Conservation (phyloP, 2,113 vertebrate species). For the Thamnaconus septentrionalis region DNA sequence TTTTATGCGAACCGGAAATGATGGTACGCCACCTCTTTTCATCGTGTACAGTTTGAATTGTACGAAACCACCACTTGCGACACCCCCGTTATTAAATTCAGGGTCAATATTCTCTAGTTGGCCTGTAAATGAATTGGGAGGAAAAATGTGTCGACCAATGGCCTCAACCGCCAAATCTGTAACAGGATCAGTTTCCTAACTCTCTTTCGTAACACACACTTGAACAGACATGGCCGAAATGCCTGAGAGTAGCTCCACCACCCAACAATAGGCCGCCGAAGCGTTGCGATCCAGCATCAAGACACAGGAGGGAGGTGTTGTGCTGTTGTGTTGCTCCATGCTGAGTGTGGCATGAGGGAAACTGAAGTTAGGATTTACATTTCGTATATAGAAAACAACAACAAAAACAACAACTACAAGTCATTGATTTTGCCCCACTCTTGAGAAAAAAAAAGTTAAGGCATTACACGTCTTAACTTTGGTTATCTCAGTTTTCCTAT, state of each 20-base stretch:
- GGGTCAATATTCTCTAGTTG: neutral
- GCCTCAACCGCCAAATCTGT: neutral
- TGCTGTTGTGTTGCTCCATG: conserved; percentile 32
- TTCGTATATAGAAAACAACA: conserved; percentile 34
- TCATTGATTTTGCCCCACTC: no score
- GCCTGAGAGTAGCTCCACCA: neutral
- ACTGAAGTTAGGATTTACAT: conserved; percentile 28
- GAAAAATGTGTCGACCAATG: conserved; percentile 1
- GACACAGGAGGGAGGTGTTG: conserved; percentile 74
- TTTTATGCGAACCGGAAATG: fast-evolving
- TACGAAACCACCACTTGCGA: fast-evolving
- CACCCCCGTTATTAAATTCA: neutral
- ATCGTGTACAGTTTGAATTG: fast-evolving
- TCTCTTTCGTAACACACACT: neutral
- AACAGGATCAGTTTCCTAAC: neutral
- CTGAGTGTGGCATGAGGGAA: conserved; percentile 12
- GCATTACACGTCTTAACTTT: no score
- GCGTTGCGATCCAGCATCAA: conserved; percentile 58
- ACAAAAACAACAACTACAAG: no score
- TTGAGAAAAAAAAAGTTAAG: no score
- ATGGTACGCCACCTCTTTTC: fast-evolving
- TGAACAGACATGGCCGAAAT: neutral
- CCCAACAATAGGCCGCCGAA: neutral
- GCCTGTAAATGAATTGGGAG: neutral
- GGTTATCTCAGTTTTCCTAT: no score